Percentiles rank a stretch among this genome's conserved stretches.
Conservation (phyloP, 2,888 invertebrate species). For the Cacoxenus indagator region DNA sequence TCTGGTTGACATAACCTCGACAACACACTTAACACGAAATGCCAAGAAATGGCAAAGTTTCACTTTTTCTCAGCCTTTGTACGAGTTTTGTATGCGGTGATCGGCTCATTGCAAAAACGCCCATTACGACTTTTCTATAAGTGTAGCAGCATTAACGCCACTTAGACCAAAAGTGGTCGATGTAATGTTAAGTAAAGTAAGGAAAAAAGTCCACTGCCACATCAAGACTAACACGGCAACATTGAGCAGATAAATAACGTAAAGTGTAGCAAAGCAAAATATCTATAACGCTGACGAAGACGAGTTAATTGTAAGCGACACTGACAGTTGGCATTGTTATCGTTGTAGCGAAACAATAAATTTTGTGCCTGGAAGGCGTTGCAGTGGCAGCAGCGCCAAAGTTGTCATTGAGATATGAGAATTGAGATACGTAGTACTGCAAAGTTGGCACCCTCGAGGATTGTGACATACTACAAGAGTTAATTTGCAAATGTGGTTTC, state of each 20-base stretch:
- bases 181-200: background rate
- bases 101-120: background rate
- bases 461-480: too few relatives aligned
- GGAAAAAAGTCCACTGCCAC: background rate
- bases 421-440: too few relatives aligned
- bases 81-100: background rate
- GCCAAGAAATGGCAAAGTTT: background rate
- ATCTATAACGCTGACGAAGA: slow-evolving; percentile 21
- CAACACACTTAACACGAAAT: background rate
- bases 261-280: slow-evolving; percentile 26
- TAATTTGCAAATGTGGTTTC: background rate
- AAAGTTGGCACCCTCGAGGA: too few relatives aligned
- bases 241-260: background rate
- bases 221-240: background rate
- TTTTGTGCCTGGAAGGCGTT: background rate
- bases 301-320: slow-evolving; percentile 38
- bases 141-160: slow-evolving; percentile 15
- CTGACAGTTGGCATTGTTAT: slow-evolving; percentile 8
- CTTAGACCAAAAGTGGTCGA: slow-evolving; percentile 9
- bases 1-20: slow-evolving; percentile 5
- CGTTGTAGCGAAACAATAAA: background rate
- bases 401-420: background rate
- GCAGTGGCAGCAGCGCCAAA: background rate
- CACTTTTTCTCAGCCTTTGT: background rate
- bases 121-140: background rate